A percentile compares a stretch with the other conserved stretches of the same genome.
Evolutionary conservation across 2,888 invertebrate species (phyloP).

Genomic region (Cryptocephalus primarius): DNA sequence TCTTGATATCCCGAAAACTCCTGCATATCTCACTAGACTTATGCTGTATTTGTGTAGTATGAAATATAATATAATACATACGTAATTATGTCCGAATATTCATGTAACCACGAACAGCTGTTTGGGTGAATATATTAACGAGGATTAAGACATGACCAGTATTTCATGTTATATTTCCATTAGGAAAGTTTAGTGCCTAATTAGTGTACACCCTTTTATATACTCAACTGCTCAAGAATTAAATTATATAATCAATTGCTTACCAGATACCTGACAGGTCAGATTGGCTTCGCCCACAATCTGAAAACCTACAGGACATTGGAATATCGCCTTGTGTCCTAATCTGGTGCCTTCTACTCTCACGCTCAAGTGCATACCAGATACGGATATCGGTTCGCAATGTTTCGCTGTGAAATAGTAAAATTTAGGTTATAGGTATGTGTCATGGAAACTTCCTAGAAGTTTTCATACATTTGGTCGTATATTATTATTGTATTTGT

Average conservation of each 20-base stretch:
- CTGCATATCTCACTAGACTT: too few species aligned
- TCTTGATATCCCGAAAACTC: too few species aligned
- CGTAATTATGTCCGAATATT: too few species aligned
- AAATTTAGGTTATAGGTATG: not conserved
- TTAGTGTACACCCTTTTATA: not conserved
- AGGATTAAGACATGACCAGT: too few species aligned
- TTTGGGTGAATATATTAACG: too few species aligned
- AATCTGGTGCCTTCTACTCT: conserved; percentile 67
- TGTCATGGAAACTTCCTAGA: not conserved
- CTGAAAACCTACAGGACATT: conserved; percentile 70
- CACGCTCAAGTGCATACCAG: conserved; percentile 53
- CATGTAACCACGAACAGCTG: too few species aligned
- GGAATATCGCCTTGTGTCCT: conserved; percentile 65
- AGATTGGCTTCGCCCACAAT: conserved; percentile 67
- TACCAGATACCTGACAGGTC: conserved; percentile 72
- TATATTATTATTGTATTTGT: not conserved
- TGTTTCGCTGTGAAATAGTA: conserved; percentile 41
- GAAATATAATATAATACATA: too few species aligned
- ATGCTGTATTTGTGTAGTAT: too few species aligned
- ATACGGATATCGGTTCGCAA: conserved; percentile 51
- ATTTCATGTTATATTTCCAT: too few species aligned
- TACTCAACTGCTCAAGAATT: conserved; percentile 24
- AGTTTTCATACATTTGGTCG: not conserved
- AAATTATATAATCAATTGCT: conserved; percentile 7
- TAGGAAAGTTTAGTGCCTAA: too few species aligned